Base-by-base conservation (phyloP, 2,888 invertebrate genomes). In the Sicus ferrugineus region DNA sequence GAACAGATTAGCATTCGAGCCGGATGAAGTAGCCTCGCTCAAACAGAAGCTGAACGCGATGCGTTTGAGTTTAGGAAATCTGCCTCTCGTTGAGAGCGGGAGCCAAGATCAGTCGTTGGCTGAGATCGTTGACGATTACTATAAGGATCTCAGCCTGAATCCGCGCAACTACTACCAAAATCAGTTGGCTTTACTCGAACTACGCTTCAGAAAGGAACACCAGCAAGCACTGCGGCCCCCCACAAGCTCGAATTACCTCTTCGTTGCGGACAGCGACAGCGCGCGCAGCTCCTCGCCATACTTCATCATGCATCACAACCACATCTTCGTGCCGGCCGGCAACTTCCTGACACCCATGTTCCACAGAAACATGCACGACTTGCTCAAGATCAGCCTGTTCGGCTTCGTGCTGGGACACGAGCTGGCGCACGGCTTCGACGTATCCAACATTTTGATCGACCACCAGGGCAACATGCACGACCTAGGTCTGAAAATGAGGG, bases 331-430 rank as follows among this genome's bases (percentile, higher is more conserved):
- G 5, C 83, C 84, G 0, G 73, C 76, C 50, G 79, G 78, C 2
- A 63, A 76, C 0, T 72, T 83, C 0, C 79, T 80, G 52, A 67
- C 73, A 6, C 79, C 78, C 0, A 56, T 81, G 2, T 77, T 74
- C 21, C 31, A 73, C 0, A 28, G 62, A 1, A 70, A 74, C 1
- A 68, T 77, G 2, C 78, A 79, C n/a, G 75, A 78, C 14, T 50
- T 79, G 0, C 74, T 80, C 30, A 80, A 78, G 67, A 61, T 76
- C 11, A 77, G 82, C 11, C 42, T 78, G 1, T 23, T 83, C 58
- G 83, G 82, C 1, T 84, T 84, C 46, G 70, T 81, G 3, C 69
- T 83, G 3, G 74, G 78, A 1, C 84, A 83, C 14, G 83, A 84
- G 67, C 50, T 83, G 0, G 72, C 77, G 3, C 83, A 83, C 21